Conservation (phyloP, 2,113 vertebrate genomes). For the Caranx ignobilis region DNA sequence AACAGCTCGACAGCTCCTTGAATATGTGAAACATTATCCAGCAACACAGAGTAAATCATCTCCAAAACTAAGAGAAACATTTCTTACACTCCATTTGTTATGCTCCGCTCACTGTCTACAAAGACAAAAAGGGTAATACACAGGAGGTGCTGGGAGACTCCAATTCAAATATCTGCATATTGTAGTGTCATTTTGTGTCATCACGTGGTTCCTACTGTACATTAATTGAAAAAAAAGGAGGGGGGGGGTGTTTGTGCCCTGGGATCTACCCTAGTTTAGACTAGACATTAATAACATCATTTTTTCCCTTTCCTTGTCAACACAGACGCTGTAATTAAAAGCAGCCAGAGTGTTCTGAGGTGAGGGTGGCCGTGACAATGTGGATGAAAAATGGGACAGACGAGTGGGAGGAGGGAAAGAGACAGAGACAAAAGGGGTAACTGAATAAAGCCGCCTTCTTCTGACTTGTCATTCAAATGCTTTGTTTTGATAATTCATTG, state of each 20-base stretch:
- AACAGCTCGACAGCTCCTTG: too few species aligned
- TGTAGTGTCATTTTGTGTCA: conserved; percentile 21
- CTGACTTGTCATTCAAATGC: conserved; percentile 7
- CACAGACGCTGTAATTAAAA: conserved; percentile 72
- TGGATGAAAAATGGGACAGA: conserved; percentile 51
- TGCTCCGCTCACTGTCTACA: neutral
- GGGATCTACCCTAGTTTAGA: conserved; percentile 64
- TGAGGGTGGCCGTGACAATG: conserved; percentile 41
- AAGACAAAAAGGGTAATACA: neutral
- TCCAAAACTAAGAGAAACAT: too few species aligned
- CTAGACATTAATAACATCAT: conserved; percentile 61
- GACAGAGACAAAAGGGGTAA: conserved; percentile 14
- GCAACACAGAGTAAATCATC: neutral
- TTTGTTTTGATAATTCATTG: conserved; percentile 16
- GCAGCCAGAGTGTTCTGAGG: conserved; percentile 26
- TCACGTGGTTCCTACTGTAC: conserved; percentile 20
- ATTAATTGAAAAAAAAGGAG: conserved; percentile 36
- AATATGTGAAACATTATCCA: neutral
- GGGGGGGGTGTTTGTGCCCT: conserved; percentile 39
- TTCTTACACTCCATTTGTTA: too few species aligned
- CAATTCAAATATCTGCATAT: conserved; percentile 13
- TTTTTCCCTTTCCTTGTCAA: conserved; percentile 49
- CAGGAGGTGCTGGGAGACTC: neutral
- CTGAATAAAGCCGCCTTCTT: conserved; percentile 29
- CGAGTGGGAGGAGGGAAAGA: conserved; percentile 28